Percentiles rank a stretch among this genome's conserved stretches.
These are phyloP conservation scores for Rapana venosa DNA, from an alignment of 2,888 invertebrate species.

Conservation along the genomic window DNA sequence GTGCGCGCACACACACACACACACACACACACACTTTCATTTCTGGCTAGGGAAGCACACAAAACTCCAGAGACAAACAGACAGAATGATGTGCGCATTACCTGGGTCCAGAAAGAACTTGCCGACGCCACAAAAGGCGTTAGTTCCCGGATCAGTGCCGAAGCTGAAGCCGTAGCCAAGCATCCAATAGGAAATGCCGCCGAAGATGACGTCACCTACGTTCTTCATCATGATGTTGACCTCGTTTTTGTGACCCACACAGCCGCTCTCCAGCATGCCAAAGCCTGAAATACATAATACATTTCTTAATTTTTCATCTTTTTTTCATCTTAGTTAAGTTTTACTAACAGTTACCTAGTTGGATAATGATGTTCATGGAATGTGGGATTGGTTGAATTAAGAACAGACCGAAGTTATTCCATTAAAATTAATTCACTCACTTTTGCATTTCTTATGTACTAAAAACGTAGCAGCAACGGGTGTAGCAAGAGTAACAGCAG, in stretches of 20 bases:
- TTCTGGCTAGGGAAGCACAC: too few species aligned
- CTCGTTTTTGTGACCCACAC: conserved; percentile 88
- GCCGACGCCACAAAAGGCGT: conserved; percentile 90
- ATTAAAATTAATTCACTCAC: too few species aligned
- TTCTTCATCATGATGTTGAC: conserved; percentile 99
- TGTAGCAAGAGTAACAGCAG: not conserved
- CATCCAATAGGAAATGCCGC: conserved; percentile 95
- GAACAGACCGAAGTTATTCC: too few species aligned
- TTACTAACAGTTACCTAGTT: too few species aligned
- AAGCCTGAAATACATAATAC: conserved; percentile 84
- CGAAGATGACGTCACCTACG: conserved; percentile 93
- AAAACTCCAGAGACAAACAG: not conserved
- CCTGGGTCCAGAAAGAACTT: conserved; percentile 86
- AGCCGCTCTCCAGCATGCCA: conserved; percentile 94
- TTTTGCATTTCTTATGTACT: too few species aligned
- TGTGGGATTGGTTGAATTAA: too few species aligned
- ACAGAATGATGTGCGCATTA: not conserved
- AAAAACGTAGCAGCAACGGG: too few species aligned
- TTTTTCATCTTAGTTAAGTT: too few species aligned
- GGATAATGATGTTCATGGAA: too few species aligned
- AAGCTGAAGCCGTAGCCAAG: conserved; percentile 96
- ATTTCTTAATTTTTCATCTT: too few species aligned
- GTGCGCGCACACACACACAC: not conserved
- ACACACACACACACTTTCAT: not conserved
- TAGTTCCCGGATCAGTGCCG: conserved; percentile 82